These are phyloP conservation scores for Diploscapter pachys DNA, from an alignment of 1,140 invertebrate genomes.

Conservation along the genomic window DNA sequence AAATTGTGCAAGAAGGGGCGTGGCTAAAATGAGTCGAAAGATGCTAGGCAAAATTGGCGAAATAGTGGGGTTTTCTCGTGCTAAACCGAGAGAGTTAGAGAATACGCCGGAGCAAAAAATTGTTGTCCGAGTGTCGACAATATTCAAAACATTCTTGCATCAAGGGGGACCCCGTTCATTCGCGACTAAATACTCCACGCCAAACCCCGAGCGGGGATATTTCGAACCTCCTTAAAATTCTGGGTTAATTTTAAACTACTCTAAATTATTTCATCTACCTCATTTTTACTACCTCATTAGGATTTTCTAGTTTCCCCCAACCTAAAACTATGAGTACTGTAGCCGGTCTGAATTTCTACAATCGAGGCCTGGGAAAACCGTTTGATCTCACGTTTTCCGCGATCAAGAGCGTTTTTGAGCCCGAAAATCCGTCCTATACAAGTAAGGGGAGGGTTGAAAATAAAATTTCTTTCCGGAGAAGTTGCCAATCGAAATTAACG, in stretches of 20 bases:
- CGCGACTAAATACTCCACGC: too few species aligned
- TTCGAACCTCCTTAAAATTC: not conserved
- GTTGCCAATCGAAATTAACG: not conserved
- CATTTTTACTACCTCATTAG: not conserved
- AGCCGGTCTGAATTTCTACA: conserved; percentile 29
- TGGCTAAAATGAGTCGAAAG: too few species aligned
- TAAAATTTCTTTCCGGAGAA: conserved; percentile 1
- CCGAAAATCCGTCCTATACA: conserved; percentile 33
- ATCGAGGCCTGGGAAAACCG: conserved; percentile 15
- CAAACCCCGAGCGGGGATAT: too few species aligned
- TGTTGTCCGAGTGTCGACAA: too few species aligned
- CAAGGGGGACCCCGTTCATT: too few species aligned
- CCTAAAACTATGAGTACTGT: conserved; percentile 20
- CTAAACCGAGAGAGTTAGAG: too few species aligned
- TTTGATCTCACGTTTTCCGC: conserved; percentile 29
- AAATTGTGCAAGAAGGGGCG: too few species aligned
- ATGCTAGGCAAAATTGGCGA: too few species aligned
- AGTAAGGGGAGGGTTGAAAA: conserved; percentile 19
- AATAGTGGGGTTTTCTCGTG: too few species aligned
- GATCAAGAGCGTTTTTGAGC: conserved; percentile 33
- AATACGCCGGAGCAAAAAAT: too few species aligned
- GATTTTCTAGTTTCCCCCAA: not conserved
- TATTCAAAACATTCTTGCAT: too few species aligned
- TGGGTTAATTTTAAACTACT: conserved; percentile 2
- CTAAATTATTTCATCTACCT: not conserved